Percentiles rank a stretch among this genome's conserved stretches.
These are phyloP conservation scores for Eupithecia pulchellata DNA, from an alignment of 2,888 invertebrate species.

Conservation along the genomic window DNA sequence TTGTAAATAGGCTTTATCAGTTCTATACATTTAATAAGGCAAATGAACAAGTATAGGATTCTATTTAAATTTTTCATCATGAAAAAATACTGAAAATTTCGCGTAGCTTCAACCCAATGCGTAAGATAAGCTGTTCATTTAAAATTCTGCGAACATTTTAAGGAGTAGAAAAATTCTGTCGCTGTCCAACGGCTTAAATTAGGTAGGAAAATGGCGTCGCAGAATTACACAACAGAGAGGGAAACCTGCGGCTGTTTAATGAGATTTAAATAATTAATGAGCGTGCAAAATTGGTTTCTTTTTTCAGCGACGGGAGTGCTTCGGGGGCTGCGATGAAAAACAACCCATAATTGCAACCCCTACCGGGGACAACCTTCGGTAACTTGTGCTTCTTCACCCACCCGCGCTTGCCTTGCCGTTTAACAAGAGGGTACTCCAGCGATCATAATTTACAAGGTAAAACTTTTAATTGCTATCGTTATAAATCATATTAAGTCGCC, in stretches of 20 bases:
- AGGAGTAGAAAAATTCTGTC: conserved; percentile 44
- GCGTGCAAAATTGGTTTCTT: conserved; percentile 84
- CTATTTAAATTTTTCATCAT: background rate
- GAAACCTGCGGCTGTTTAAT: conserved; percentile 82
- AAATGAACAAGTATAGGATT: background rate
- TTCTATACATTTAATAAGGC: conserved; percentile 49
- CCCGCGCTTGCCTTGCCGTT: conserved; percentile 46
- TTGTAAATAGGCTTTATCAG: conserved; percentile 68
- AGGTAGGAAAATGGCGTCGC: conserved; percentile 65
- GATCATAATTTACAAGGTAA: conserved; percentile 68
- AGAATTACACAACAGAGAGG: conserved; percentile 74
- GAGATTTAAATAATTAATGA: conserved; percentile 86
- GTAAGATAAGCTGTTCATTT: conserved; percentile 25
- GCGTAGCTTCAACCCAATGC: conserved; percentile 1
- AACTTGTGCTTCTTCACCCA: conserved; percentile 49
- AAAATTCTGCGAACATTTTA: conserved; percentile 36
- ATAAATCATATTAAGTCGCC: conserved; percentile 63
- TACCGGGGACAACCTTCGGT: conserved; percentile 59
- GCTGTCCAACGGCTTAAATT: conserved; percentile 68
- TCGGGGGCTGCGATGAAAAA: conserved; percentile 75
- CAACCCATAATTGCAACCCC: conserved; percentile 78
- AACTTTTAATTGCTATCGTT: conserved; percentile 68
- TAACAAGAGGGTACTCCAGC: conserved; percentile 54
- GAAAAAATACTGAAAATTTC: conserved; percentile 5
- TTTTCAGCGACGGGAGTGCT: conserved; percentile 72